phyloP scores from a whole-genome alignment of 2,888 invertebrate species.

The Chouioia cunea region DNA sequence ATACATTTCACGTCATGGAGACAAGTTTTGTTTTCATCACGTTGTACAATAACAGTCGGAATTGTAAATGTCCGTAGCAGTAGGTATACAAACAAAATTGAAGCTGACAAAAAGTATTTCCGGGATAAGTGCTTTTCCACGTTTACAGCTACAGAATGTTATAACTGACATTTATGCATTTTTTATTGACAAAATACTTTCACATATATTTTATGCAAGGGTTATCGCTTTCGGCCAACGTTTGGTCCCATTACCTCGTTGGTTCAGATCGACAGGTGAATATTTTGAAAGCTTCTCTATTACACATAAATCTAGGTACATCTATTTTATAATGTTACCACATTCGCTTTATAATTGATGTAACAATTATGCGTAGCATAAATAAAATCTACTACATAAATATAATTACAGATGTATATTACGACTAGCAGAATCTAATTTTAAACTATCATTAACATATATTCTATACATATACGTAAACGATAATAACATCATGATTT shows the following conservation, averaged over 20 bases:
- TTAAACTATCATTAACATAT: too few relatives aligned
- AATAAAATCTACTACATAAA: too few relatives aligned
- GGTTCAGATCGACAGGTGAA: conserved; percentile 22
- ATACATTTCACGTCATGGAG: conserved; percentile 24
- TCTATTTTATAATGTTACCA: conserved; percentile 1
- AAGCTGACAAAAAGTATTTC: conserved; percentile 16
- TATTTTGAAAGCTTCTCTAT: conserved; percentile 34
- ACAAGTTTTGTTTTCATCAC: conserved; percentile 14
- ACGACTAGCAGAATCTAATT: too few relatives aligned
- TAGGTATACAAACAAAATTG: conserved; percentile 8
- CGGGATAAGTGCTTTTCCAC: conserved; percentile 38
- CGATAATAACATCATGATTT: conserved; percentile 7
- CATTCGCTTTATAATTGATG: too few relatives aligned
- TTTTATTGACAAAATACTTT: conserved; percentile 20
- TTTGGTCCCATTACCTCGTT: conserved; percentile 29
- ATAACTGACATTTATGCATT: conserved; percentile 20
- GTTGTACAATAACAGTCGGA: conserved; percentile 20
- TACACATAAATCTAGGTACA: background rate
- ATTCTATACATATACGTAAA: too few relatives aligned
- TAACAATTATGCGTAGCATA: too few relatives aligned
- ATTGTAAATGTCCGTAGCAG: conserved; percentile 23
- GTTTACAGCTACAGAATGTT: conserved; percentile 6
- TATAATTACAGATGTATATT: too few relatives aligned
- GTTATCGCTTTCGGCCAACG: conserved; percentile 13
- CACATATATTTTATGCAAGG: conserved; percentile 18